Base-by-base conservation (phyloP, 1,140 invertebrate species). In the Cylas formicarius region DNA sequence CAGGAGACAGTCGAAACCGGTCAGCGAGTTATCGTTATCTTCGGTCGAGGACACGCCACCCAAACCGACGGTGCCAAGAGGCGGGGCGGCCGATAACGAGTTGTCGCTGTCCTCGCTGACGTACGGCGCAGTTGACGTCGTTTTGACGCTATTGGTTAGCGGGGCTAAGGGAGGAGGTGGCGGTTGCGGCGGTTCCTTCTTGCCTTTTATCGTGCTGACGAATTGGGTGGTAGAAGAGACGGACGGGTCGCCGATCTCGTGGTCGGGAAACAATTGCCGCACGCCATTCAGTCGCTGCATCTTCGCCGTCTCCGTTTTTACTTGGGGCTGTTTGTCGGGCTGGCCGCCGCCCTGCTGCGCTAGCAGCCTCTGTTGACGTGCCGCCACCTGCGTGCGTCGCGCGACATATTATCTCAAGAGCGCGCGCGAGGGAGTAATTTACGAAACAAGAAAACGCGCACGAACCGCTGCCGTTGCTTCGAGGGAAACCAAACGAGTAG, bases 311-410 rank as follows among this genome's bases (percentile, higher is more conserved):
- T 56, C 52, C 58, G 47, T 40, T 63, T 63, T 33, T 58, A 49
- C 40, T 58, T 54, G 20, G 9, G 54, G 50, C 14, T 58, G 53
- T 58, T 60, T 44, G 24, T 41, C 22, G 8, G 38, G 20, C 9
- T 28, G 33, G 23, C 13, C 27, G 13, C 27, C 20, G 35, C 34
- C 52, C 51, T 74, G 75, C 50, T 76, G 73, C 17, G 75, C 72
- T 24, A 77, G 51, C 50, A 77, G 58, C 58, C 70, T 74, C 53
- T 77, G 75, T 58, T 81, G 75, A 5, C 74, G 67, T 50, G 77
- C 78, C 43, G 72, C 74, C 45, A 79, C 76, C 77, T 79, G 53
- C n/a, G n/a, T n/a, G n/a, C n/a, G n/a, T n/a, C n/a, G n/a, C n/a
- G n/a, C n/a, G n/a, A n/a, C n/a, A n/a, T n/a, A n/a, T n/a, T n/a